Evolutionary conservation across 2,113 vertebrate species (phyloP), one percentile per base, ranked within the genome.

Genomic region (Mirounga angustirostris): DNA sequence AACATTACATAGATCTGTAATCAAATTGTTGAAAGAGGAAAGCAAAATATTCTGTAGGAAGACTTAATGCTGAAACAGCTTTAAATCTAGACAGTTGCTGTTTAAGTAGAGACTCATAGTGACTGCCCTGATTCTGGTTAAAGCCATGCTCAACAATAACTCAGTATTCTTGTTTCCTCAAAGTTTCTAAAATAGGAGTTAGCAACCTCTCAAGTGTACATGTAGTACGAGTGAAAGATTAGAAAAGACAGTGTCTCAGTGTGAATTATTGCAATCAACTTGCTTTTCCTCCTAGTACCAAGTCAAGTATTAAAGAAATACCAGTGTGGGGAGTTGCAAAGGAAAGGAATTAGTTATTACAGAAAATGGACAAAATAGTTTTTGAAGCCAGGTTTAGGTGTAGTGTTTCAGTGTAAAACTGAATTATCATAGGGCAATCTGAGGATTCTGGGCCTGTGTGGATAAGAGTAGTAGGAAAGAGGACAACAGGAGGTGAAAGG

Each of bases 1-100:
- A 54, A 95, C 11, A 94, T 58, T 58, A 95, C 21, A 67, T 11
- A 87, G 46, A 78, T 71, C 12, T 43, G 76, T 50, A 58, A 73
- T 54, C 12, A 52, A 78, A 91, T 14, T 86, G 58, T 50, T 94
- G 56, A 94, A 79, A 94, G 10, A 58, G 36, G 54, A 94, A 69
- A 65, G 76, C 36, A 94, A 93, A 90, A 80, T 78, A 93, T 56
- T 84, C 56, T 86, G 50, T 10, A 58, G 58, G 46, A 94, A 61
- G 33, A 40, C 65, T 82, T 93, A 79, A 83, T 40, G 19, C 58
- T 67, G 33, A 13, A 71, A 74, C 9, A 93, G n/a, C 50, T 88
- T 91, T 80, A 85, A 85, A 61, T 74, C 58, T 22, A 92, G 73
- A 95, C 7, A 71, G 26, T 26, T 84, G 40, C 50, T 85, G 18